These are phyloP conservation scores for Gallinago stenura DNA, from an alignment of 2,797 vertebrate genomes.

Conservation along the genomic window DNA sequence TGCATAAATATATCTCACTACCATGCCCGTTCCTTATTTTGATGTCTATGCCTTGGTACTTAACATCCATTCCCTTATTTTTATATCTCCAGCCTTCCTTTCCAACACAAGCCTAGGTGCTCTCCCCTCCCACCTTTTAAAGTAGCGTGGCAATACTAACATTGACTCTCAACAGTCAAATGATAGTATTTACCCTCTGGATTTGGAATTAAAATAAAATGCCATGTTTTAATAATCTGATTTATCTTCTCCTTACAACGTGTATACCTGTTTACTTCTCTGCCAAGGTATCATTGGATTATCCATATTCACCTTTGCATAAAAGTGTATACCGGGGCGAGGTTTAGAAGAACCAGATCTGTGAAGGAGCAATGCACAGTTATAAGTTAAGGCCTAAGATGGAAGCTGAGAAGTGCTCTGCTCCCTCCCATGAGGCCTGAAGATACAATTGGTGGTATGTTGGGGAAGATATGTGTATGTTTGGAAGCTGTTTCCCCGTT, in stretches of 20 bases:
- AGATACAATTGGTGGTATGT: accelerated
- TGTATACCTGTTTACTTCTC: not conserved
- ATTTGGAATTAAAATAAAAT: not conserved
- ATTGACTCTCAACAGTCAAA: not conserved
- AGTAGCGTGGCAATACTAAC: not conserved
- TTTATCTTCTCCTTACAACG: not conserved
- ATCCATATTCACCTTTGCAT: not conserved
- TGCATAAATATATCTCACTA: not conserved
- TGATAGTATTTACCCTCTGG: not conserved
- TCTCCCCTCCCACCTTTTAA: not conserved
- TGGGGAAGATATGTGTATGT: not conserved
- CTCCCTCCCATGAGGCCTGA: not conserved
- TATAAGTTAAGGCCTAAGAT: not conserved
- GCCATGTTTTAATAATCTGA: not conserved
- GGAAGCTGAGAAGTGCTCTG: not conserved
- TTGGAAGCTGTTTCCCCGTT: not conserved
- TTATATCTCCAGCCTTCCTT: not conserved
- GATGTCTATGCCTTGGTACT: not conserved
- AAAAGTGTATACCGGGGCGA: accelerated
- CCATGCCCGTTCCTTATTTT: not conserved
- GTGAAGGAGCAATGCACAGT: not conserved
- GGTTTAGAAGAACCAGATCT: not conserved
- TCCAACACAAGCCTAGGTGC: not conserved
- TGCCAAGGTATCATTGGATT: not conserved
- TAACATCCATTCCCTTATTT: not conserved